Conservation (phyloP, 2,797 vertebrate genomes). For the Columba guinea region DNA sequence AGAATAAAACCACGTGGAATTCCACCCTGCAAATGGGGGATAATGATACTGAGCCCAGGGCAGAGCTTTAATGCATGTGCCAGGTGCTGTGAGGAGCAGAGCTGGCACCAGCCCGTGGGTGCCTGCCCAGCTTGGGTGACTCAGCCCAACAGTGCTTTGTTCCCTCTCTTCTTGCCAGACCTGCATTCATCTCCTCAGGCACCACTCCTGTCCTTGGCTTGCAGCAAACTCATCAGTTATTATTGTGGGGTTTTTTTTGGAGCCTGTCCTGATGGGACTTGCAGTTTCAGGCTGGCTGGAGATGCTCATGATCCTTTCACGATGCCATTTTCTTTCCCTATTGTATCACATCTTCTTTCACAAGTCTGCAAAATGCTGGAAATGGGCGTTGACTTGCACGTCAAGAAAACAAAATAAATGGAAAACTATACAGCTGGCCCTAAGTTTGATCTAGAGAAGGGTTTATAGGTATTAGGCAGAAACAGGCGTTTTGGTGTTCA, state of each 20-base stretch:
- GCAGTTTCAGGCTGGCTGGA: not conserved
- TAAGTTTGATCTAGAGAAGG: not conserved
- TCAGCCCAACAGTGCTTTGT: not conserved
- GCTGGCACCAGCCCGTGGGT: not conserved
- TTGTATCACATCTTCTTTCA: not conserved
- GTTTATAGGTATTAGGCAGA: not conserved
- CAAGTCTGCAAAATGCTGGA: not conserved
- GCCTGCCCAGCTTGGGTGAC: not conserved
- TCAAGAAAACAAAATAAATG: not conserved
- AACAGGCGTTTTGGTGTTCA: not conserved
- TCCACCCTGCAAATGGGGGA: not conserved
- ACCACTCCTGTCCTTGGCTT: not conserved
- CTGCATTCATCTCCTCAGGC: not conserved
- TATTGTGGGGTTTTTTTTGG: not conserved
- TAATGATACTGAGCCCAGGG: not conserved
- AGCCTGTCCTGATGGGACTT: not conserved
- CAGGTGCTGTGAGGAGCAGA: rapidly evolving
- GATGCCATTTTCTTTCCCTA: not conserved
- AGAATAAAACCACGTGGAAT: not conserved
- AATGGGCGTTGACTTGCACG: not conserved
- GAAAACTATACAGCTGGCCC: not conserved
- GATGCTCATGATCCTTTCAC: not conserved
- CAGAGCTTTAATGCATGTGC: not conserved
- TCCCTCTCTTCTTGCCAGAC: not conserved
- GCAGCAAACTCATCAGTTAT: rapidly evolving